phyloP scores from a whole-genome alignment of 2,888 invertebrate species.

The Drosophila monieri region DNA sequence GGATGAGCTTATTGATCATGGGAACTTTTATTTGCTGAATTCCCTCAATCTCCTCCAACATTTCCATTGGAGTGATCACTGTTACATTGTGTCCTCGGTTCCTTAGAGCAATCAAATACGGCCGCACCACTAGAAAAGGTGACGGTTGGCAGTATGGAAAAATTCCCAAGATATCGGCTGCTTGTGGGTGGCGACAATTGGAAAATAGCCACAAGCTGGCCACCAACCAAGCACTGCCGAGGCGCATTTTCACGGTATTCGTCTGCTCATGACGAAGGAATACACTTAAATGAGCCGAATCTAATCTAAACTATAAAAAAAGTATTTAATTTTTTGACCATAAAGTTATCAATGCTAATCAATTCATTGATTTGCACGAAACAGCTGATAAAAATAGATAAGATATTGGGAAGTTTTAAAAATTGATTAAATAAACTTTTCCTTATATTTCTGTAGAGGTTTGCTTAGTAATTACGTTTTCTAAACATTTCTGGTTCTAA shows the following conservation, averaged over 20 bases:
- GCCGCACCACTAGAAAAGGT: slow-evolving; percentile 60
- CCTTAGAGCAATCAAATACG: slow-evolving; percentile 13
- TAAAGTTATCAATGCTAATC: too few species aligned
- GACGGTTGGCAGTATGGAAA: slow-evolving; percentile 46
- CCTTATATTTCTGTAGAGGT: neutral
- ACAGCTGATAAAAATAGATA: neutral
- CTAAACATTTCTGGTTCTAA: neutral
- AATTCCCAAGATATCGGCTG: slow-evolving; percentile 28
- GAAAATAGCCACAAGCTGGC: neutral
- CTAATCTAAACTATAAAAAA: slow-evolving; percentile 29
- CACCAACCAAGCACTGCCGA: slow-evolving; percentile 6
- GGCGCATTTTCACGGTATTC: slow-evolving; percentile 12
- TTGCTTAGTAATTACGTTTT: too few species aligned
- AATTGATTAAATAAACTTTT: neutral
- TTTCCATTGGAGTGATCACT: slow-evolving; percentile 7
- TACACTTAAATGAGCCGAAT: slow-evolving; percentile 13
- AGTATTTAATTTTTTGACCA: too few species aligned
- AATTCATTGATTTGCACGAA: neutral
- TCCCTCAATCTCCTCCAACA: slow-evolving; percentile 10
- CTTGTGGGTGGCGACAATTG: neutral
- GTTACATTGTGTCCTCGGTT: slow-evolving; percentile 23
- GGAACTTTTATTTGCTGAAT: slow-evolving; percentile 2
- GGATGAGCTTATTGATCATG: neutral
- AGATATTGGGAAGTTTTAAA: neutral
- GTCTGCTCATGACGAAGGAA: slow-evolving; percentile 26